Evolutionary conservation across 2,888 invertebrate species (phyloP).

Genomic region (Polydrusus tereticollis): DNA sequence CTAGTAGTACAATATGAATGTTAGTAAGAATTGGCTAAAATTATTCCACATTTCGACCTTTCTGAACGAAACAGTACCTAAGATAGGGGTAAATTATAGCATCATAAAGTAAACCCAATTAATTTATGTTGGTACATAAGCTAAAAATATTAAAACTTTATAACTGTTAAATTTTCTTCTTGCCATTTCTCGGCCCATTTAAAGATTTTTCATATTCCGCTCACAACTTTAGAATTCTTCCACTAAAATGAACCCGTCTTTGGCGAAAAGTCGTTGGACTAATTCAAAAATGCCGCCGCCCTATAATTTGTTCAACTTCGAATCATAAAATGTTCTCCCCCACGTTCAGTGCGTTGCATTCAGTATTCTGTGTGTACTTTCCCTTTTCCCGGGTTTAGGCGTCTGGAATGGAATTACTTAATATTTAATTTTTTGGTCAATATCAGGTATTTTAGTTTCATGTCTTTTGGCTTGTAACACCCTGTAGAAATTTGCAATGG

Average conservation of each 20-base stretch:
- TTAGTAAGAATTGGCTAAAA: no score
- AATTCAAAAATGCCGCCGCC: constrained; percentile 30
- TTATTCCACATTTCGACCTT: no score
- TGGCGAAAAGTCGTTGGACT: constrained; percentile 20
- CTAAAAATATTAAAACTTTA: not conserved
- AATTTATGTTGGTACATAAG: no score
- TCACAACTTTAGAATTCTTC: constrained; percentile 58
- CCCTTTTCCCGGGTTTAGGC: not conserved
- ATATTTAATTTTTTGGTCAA: not conserved
- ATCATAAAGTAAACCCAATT: no score
- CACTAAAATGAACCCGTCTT: constrained; percentile 55
- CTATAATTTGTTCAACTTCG: constrained; percentile 37
- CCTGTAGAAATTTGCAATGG: no score
- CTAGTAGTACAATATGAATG: no score
- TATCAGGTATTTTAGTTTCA: no score
- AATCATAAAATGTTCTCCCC: constrained; percentile 34
- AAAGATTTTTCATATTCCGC: constrained; percentile 57
- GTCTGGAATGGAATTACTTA: not conserved
- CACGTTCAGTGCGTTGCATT: constrained; percentile 18
- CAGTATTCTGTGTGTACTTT: constrained; percentile 12
- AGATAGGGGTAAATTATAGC: no score
- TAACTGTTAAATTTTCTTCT: no score
- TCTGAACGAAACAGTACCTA: no score
- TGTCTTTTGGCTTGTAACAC: no score
- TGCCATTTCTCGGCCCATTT: not conserved